Base-by-base conservation (phyloP, 2,888 invertebrate species). In the Belgica antarctica region DNA sequence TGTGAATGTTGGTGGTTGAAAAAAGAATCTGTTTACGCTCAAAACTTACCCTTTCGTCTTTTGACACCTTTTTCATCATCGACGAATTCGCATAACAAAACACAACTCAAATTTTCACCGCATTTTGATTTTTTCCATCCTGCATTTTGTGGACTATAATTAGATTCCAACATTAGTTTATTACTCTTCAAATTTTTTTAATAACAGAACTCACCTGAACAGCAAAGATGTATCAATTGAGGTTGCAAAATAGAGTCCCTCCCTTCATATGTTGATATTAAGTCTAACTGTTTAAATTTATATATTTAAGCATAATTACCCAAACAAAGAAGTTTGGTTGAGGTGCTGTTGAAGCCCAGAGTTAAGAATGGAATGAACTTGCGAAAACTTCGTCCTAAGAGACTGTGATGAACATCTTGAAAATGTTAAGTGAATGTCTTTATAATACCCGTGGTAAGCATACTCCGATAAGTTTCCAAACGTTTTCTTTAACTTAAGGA, bases 391-490 rank as follows among this genome's bases (percentile, higher is more conserved):
- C 77, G 89, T 92, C 31, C n/a, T n/a, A n/a, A n/a, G n/a, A n/a
- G n/a, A n/a, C n/a, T n/a, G n/a, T n/a, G n/a, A n/a, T n/a, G n/a
- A n/a, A n/a, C n/a, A n/a, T n/a, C n/a, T n/a, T n/a, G n/a, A n/a
- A n/a, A n/a, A n/a, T n/a, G n/a, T n/a, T n/a, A n/a, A n/a, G n/a
- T n/a, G n/a, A n/a, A n/a, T n/a, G n/a, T n/a, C n/a, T n/a, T n/a
- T n/a, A n/a, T n/a, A n/a, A n/a, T n/a, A n/a, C n/a, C 92, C 92
- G 77, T 92, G 92, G 77, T 87, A 93, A 1, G 90, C 92, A 76
- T 83, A 85, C 75, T 89, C 84, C 0, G 86, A 82, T 70, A 81
- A 82, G 75, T 83, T 82, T 70, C 82, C 81, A 74, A 82, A 82
- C 3, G 84, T 22, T 17, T 52, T 52, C 41, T 41, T 80, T 68